These are phyloP conservation scores for Loris lydekkerianus DNA, from an alignment of 2,797 vertebrate species.

Conservation along the genomic window DNA sequence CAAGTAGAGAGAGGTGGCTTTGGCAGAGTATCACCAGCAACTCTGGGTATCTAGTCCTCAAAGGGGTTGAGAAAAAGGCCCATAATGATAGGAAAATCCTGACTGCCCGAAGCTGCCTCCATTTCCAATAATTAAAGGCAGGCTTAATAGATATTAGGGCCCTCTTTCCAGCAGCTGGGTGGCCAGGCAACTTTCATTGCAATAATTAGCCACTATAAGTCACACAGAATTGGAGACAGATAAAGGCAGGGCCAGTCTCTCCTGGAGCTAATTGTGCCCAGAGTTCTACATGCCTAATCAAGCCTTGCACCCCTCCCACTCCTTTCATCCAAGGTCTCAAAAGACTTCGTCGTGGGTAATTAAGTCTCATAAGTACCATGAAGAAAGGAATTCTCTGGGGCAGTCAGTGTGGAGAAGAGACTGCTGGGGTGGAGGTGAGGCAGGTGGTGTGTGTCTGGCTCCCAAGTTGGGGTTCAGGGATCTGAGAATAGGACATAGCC, in stretches of 20 bases:
- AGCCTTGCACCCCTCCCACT: conserved; percentile 48
- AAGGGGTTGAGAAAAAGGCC: conserved; percentile 34
- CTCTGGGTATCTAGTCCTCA: conserved; percentile 5
- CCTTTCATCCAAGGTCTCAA: conserved; percentile 80
- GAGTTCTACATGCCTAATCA: conserved; percentile 76
- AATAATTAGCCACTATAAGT: conserved; percentile 80
- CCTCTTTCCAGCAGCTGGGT: conserved; percentile 78
- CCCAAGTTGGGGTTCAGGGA: background rate
- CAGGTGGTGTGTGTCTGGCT: background rate
- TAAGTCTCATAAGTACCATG: conserved; percentile 69
- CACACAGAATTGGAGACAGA: conserved; percentile 80
- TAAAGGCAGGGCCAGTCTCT: conserved; percentile 80
- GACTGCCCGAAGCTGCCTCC: conserved; percentile 68
- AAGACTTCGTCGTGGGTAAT: conserved; percentile 74
- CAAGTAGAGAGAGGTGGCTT: background rate
- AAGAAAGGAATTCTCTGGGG: conserved; percentile 74
- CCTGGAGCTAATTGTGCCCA: conserved; percentile 76
- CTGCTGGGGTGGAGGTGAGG: background rate
- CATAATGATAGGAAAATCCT: conserved; percentile 78
- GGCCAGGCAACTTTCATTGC: conserved; percentile 81
- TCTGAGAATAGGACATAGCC: background rate
- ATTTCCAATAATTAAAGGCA: conserved; percentile 80
- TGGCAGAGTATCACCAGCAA: conserved; percentile 52
- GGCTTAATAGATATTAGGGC: conserved; percentile 75
- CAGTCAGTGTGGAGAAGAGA: conserved; percentile 21